Base-by-base conservation (phyloP, 2,113 vertebrate genomes). In the Sapayoa aenigma region DNA sequence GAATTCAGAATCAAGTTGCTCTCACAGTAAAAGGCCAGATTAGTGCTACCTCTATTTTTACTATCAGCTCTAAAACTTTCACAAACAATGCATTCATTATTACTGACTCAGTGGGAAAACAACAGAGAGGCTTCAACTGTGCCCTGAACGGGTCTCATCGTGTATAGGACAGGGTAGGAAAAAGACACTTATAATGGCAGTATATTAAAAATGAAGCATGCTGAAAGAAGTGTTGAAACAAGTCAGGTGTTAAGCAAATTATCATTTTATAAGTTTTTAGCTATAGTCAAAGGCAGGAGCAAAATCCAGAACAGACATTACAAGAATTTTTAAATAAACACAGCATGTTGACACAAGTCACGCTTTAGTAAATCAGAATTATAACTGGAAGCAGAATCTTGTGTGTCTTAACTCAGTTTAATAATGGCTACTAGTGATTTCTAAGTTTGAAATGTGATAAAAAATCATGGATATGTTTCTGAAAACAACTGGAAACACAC, bases 21-120 rank as follows among this genome's bases (percentile, higher is more conserved):
- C 82, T 96, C 91, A 95, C 78, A 96, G 85, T 58, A 89, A 95
- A 94, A 95, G 80, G n/a, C 65, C 84, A 94, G 82, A 90, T 97
- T 93, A 96, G 73, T 87, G 52, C 37, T 92, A 92, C 63, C 49
- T 97, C 78, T 87, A 41, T 93, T 94, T 93, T 84, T 95, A 49
- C 73, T 96, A 82, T 78, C 86, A 84, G 69, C 47, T 79, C 66
- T 81, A 87, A 97, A 96, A 69, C 62, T 91, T 95, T 93, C 75
- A 94, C 81, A 91, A 93, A 94, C 80, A 94, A 85, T 90, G 83
- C 69, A 84, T 63, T 88, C 90, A 88, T 86, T 75, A 88, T 84
- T 77, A 92, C 75, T 81, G 83, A 92, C 93, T 95, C 68, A 41
- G 77, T 39, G 65, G 78, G 46, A 42, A 87, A 96, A 92, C 56